These are phyloP conservation scores for Tragelaphus strepsiceros DNA, from an alignment of 2,113 vertebrate species.

Conservation along the genomic window DNA sequence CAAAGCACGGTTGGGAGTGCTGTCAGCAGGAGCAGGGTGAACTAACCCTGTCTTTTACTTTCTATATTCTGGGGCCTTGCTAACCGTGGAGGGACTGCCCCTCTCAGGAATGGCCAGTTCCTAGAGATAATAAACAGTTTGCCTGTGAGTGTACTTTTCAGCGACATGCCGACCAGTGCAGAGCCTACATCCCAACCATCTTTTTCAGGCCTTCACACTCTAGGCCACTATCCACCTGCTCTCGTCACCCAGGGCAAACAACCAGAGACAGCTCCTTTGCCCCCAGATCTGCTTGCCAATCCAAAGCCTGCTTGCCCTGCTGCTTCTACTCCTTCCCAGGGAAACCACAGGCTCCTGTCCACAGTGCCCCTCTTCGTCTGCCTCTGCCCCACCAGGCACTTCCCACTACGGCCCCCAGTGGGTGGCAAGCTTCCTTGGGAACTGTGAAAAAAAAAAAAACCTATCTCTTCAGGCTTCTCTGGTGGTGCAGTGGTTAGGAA, in stretches of 20 bases:
- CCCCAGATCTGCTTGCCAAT: background rate
- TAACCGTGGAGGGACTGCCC: background rate
- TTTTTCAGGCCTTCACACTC: background rate
- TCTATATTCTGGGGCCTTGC: background rate
- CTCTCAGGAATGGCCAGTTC: background rate
- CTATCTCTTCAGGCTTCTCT: background rate
- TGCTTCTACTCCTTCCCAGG: background rate
- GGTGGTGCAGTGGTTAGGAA: background rate
- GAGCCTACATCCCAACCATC: background rate
- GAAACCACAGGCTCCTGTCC: background rate
- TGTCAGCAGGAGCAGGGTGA: background rate
- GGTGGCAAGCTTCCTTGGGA: background rate
- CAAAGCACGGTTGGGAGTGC: rapidly evolving
- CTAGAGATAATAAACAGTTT: no score
- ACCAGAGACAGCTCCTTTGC: background rate
- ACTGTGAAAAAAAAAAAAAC: background rate
- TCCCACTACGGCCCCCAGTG: rapidly evolving
- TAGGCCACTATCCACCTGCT: background rate
- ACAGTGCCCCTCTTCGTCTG: background rate
- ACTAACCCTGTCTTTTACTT: background rate
- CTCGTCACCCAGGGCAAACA: background rate
- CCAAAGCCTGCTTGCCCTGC: background rate
- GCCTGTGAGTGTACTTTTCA: background rate
- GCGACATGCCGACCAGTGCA: background rate
- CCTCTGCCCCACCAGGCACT: no score